phyloP scores from a whole-genome alignment of 2,888 invertebrate genomes.

The Athalia cordata region DNA sequence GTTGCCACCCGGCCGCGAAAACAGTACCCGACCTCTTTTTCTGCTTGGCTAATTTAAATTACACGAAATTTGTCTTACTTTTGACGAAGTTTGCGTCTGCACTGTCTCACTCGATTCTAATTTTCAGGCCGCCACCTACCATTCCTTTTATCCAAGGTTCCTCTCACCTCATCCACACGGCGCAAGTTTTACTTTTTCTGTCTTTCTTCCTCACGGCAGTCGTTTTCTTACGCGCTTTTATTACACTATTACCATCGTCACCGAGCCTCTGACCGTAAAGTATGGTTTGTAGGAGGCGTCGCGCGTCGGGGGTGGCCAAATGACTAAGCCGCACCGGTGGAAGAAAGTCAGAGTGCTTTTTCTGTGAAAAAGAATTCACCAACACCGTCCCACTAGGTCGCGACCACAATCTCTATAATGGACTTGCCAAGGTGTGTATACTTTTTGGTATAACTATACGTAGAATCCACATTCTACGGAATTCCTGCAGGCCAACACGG shows the following conservation, averaged over 20 bases:
- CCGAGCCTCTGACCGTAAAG: slow-evolving; percentile 56
- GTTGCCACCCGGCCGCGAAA: slow-evolving; percentile 23
- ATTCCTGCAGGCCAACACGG: background rate
- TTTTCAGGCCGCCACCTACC: slow-evolving; percentile 42
- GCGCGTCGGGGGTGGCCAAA: slow-evolving; percentile 43
- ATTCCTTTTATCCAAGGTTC: slow-evolving; percentile 36
- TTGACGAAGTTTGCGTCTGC: slow-evolving; percentile 53
- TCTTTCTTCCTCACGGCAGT: slow-evolving; percentile 49
- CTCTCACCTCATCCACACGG: slow-evolving; percentile 28
- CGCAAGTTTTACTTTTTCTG: slow-evolving; percentile 12
- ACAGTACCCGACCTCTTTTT: slow-evolving; percentile 33
- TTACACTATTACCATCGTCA: slow-evolving; percentile 62
- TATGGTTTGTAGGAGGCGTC: slow-evolving; percentile 54
- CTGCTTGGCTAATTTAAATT: slow-evolving; percentile 58
- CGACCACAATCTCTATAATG: slow-evolving; percentile 71
- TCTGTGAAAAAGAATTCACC: slow-evolving; percentile 56
- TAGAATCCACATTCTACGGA: slow-evolving; percentile 17
- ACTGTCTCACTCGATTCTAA: slow-evolving; percentile 56
- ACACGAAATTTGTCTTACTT: slow-evolving; percentile 64
- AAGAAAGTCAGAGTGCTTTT: slow-evolving; percentile 56
- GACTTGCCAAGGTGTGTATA: slow-evolving; percentile 66
- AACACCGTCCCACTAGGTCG: slow-evolving; percentile 58
- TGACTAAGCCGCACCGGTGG: slow-evolving; percentile 48
- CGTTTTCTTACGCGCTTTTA: slow-evolving; percentile 61
- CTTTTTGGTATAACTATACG: background rate